Evolutionary conservation across 2,888 invertebrate genomes (phyloP), one percentile per base, ranked within the genome.

Genomic region (Platycnemis pennipes): DNA sequence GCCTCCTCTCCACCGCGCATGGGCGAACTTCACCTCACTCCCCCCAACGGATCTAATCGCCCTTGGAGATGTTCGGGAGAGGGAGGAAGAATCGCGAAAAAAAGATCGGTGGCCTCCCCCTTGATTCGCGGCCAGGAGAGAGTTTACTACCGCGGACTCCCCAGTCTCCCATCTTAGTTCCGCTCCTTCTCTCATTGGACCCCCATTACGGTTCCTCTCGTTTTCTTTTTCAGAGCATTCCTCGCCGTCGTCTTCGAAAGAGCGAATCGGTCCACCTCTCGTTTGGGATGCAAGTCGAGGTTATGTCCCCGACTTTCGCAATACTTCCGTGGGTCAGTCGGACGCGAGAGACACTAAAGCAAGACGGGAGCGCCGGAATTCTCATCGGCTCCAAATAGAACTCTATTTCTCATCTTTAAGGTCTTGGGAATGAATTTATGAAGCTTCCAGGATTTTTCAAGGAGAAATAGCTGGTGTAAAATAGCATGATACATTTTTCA

Each of bases 101-200:
- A 77, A 77, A 77, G 31, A 77, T 77, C 37, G 31, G 77, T 37
- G 37, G 16, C 77, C 87, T 37, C 42, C 56, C 44, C 56, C 53
- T 89, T 89, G 89, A 53, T 56, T 56, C 56, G 89, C 56, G 56
- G 89, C 89, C 89, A 89, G 89, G 37, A 89, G 89, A 89, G 63
- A 89, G 89, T 89, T 53, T 89, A 31, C 42, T 26, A n/a, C 45
- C n/a, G 87, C n/a, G 87, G n/a, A 26, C 45, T 22, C n/a, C 44
- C 45, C n/a, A n/a, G 44, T 44, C 44, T 22, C 37, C 77, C 16
- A 44, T 7, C 77, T n/a, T n/a, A 31, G n/a, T 45, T 45, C 49
- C 53, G 49, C 49, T 63, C 42, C 91, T 63, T 22, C 42, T 22
- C n/a, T n/a, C n/a, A 26, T 86, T 56, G 44, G 63, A 91, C 91